These are phyloP conservation scores for Pangasianodon hypophthalmus DNA, from an alignment of 2,113 vertebrate genomes.

Conservation along the genomic window DNA sequence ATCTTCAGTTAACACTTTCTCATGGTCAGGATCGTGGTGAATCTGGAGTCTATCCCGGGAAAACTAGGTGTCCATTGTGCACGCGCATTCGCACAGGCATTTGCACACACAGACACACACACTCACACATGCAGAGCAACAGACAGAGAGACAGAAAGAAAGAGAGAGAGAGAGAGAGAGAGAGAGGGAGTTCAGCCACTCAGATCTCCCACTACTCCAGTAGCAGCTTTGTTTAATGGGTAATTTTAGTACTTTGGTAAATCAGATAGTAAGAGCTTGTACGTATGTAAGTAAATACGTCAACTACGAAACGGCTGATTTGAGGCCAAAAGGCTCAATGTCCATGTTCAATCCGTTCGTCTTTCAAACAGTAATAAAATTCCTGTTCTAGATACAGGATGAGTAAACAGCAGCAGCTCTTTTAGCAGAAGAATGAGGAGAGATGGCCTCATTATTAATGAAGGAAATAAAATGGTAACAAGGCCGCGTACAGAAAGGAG, in stretches of 20 bases:
- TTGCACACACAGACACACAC: too few relatives aligned
- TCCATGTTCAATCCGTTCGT: neutral
- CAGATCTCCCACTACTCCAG: neutral
- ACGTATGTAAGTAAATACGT: neutral
- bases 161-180: neutral
- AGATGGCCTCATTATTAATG: slow-evolving; percentile 11
- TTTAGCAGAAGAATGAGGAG: neutral
- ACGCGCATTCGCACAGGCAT: too few relatives aligned
- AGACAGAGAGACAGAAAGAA: neutral
- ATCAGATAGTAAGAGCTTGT: neutral
- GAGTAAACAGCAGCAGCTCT: slow-evolving; percentile 6
- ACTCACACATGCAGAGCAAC: too few relatives aligned
- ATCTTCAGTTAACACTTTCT: neutral
- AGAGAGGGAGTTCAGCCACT: too few relatives aligned
- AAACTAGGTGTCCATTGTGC: too few relatives aligned
- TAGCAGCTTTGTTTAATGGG: slow-evolving; percentile 9
- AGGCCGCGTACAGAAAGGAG: neutral
- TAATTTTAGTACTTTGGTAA: slow-evolving; percentile 17
- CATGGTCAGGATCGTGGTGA: neutral
- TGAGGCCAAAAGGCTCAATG: neutral
- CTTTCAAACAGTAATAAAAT: neutral
- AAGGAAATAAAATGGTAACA: slow-evolving; percentile 12
- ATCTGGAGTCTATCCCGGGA: too few relatives aligned
- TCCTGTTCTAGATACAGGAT: too few relatives aligned
- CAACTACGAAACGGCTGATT: neutral